A percentile compares a stretch with the other conserved stretches of the same genome.
These are phyloP conservation scores for Prunella himalayana DNA, from an alignment of 2,113 vertebrate genomes.

Conservation along the genomic window DNA sequence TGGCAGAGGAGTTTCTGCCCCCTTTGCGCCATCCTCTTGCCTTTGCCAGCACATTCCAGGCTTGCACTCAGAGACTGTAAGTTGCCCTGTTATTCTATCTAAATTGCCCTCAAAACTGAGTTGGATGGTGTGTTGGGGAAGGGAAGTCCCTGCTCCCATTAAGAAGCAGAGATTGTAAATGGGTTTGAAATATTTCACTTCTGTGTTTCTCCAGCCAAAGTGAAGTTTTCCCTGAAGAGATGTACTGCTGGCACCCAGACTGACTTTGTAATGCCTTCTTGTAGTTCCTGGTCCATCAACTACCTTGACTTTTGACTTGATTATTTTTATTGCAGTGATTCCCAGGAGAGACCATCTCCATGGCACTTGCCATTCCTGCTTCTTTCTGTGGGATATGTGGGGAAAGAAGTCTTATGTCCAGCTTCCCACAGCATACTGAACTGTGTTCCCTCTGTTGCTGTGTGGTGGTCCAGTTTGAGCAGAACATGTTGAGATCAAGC, in stretches of 20 bases:
- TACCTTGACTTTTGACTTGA: background rate
- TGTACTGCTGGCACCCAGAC: background rate
- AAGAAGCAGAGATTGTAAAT: background rate
- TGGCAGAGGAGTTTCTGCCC: background rate
- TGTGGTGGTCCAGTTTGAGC: background rate
- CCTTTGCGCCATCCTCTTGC: background rate
- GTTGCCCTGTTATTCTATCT: background rate
- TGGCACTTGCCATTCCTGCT: background rate
- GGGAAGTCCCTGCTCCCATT: background rate
- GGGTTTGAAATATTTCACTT: background rate
- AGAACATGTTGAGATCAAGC: background rate
- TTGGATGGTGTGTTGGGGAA: background rate
- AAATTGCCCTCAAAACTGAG: background rate
- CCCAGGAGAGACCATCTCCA: background rate
- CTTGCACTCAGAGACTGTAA: background rate
- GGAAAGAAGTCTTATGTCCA: background rate
- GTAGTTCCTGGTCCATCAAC: background rate
- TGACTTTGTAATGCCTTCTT: background rate
- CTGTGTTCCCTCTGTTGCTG: background rate
- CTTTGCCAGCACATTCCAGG: background rate
- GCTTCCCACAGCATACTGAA: background rate
- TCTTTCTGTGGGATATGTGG: background rate
- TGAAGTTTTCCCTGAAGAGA: background rate
- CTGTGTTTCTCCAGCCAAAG: background rate
- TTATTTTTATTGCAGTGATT: background rate